Evolutionary conservation across 2,888 invertebrate genomes (phyloP).

Genomic region (Andrena dorsata): DNA sequence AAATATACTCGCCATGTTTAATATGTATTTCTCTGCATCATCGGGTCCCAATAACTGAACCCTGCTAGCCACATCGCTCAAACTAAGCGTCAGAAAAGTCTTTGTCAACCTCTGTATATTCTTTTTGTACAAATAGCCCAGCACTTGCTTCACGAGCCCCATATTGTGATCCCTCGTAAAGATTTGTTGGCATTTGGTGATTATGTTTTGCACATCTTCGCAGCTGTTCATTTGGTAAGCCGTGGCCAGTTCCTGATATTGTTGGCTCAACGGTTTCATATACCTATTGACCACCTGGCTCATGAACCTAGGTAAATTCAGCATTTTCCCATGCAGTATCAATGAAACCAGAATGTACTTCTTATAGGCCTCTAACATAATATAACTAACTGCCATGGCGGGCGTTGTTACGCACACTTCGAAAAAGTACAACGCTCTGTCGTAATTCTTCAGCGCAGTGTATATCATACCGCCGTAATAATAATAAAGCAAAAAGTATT

Average conservation of each 20-base stretch:
- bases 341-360: constrained; percentile 97
- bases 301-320: constrained; percentile 94
- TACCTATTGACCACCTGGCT: constrained; percentile 94
- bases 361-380: constrained; percentile 99
- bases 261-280: constrained; percentile 93
- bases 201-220: constrained; percentile 89
- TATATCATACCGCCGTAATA: constrained; percentile 99
- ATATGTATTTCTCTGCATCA: constrained; percentile 96
- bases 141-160: constrained; percentile 93
- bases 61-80: constrained; percentile 95
- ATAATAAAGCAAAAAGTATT: constrained; percentile 96
- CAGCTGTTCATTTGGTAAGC: constrained; percentile 93
- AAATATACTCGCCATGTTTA: constrained; percentile 93
- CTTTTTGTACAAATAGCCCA: constrained; percentile 96
- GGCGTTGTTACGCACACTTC: constrained; percentile 99
- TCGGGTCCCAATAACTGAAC: constrained; percentile 93
- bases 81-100: constrained; percentile 95
- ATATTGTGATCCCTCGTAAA: constrained; percentile 92
- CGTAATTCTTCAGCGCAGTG: constrained; percentile 96
- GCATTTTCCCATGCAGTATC: constrained; percentile 95
- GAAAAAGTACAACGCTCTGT: constrained; percentile 96
- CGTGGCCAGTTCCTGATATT: constrained; percentile 94
- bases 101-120: constrained; percentile 98
- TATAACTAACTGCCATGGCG: constrained; percentile 96
- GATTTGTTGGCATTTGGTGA: constrained; percentile 92